Evolutionary conservation across 2,888 invertebrate species (phyloP), one percentile per base, ranked within the genome.

Genomic region (Fragum sueziense): DNA sequence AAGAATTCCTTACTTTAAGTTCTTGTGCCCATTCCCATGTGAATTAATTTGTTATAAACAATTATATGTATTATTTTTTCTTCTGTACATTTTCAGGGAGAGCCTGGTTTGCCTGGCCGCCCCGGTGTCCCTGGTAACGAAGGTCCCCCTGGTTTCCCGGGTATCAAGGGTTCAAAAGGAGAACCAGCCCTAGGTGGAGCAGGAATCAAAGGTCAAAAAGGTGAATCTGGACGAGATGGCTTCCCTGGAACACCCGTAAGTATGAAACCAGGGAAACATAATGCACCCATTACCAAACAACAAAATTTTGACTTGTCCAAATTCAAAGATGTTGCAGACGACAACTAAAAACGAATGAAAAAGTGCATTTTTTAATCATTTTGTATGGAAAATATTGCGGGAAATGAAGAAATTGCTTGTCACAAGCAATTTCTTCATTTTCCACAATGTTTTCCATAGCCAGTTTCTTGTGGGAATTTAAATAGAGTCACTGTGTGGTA

Each of bases 121-220:
- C 86, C 89, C 27, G 92, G 93, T 47, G 65, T 85, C 17, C 87
- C 89, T 59, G 93, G 93, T 22, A 75, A 80, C 0, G 80, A 82
- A 27, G 93, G 93, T 41, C 71, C 68, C 0, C 83, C 89, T 22
- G 93, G 93, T 54, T 52, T 82, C 25, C 76, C 85, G 25, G 93
- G 93, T 9, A 25, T 65, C 1, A 89, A 88, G 73, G 93, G 93
- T 76, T 76, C 81, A 27, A 92, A 92, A 85, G 98, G 98, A 75
- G 92, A 93, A 84, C 92, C 94, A 22, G 94, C 94, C 34, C 74
- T 87, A 14, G 93, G 91, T 51, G 89, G 89, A 29, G 79, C 83
- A 14, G 75, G 93, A 93, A 25, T 96, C 47, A 91, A 90, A 85
- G 92, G 92, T 71, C 77, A 76, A 33, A 92, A 91, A 90, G 94